Evolutionary conservation across 2,113 vertebrate genomes (phyloP), one percentile per base, ranked within the genome.

Genomic region (Euleptes europaea): DNA sequence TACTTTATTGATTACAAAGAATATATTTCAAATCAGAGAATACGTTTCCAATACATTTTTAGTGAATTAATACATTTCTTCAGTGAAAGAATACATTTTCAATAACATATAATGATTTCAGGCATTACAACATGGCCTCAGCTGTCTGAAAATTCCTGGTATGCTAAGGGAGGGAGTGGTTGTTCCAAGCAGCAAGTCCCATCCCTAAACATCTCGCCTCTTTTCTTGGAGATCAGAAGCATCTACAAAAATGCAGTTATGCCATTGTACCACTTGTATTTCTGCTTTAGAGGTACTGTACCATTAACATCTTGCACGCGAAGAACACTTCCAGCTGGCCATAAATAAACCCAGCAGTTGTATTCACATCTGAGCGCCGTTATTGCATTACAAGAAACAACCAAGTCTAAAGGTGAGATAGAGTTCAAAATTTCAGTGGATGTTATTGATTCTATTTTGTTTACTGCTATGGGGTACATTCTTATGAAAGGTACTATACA

Each of bases 381-480:
- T 84, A 93, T 91, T 90, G 65, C 67, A 65, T 86, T 72, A 84
- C 81, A 66, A 81, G 57, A 83, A n/a, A 11, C 82, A 88, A 70
- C 80, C 31, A 84, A 60, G 38, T 82, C 82, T 79, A 88, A 94
- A 73, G 83, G 85, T 91, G 85, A 95, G 49, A 57, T 82, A 65
- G 88, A 94, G 89, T 92, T 91, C 88, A 93, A n/a, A 88, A 91
- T 92, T 90, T 94, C 83, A 81, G 90, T 78, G 33, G 4, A 75
- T 91, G 88, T 91, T 89, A 93, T 92, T 82, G 83, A 91, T 94
- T 91, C 85, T 69, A 87, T 87, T 92, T 94, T 90, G 73, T 85
- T 92, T 91, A 85, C 78, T 91, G 73, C 80, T 88, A 78, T 82
- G 49, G 85, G 73, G 70, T 47, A 84, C 38, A 80, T 10, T 84